Evolutionary conservation across 2,888 invertebrate genomes (phyloP).

Genomic region (Acronicta psi): DNA sequence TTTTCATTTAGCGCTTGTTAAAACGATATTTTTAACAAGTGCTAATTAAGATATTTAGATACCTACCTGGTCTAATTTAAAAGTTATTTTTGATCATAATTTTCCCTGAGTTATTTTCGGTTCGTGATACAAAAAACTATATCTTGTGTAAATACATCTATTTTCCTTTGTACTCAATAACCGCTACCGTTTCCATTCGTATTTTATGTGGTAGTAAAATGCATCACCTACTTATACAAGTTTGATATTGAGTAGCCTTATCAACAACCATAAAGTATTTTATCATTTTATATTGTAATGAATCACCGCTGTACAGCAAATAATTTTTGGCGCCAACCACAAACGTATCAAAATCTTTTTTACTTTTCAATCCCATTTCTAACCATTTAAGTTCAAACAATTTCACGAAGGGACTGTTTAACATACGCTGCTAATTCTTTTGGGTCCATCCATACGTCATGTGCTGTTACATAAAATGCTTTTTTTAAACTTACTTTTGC

Average conservation of each 20-base stretch:
- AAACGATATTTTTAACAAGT: conserved; percentile 22
- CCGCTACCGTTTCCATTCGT: neutral
- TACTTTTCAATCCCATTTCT: neutral
- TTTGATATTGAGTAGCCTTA: conserved; percentile 17
- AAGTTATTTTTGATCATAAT: conserved; percentile 1
- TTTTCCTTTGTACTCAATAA: conserved; percentile 8
- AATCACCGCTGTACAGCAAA: conserved; percentile 25
- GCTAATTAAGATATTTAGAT: conserved; percentile 20
- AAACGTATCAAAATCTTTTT: conserved; percentile 2
- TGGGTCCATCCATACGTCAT: conserved; percentile 12
- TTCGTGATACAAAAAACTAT: neutral
- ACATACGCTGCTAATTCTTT: conserved; percentile 17
- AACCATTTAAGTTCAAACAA: conserved; percentile 23
- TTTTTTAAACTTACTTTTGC: conserved; percentile 33
- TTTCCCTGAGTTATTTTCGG: conserved; percentile 1
- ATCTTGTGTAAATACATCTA: no score
- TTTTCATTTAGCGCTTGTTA: conserved; percentile 39
- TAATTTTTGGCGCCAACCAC: conserved; percentile 22
- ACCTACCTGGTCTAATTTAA: neutral
- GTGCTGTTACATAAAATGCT: conserved; percentile 32
- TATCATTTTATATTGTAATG: conserved; percentile 26
- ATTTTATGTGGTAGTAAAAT: conserved; percentile 24
- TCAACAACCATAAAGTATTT: conserved; percentile 28
- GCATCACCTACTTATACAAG: conserved; percentile 14
- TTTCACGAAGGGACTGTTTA: conserved; percentile 26